These are phyloP conservation scores for Xestia sexstrigata DNA, from an alignment of 2,888 invertebrate genomes.

Conservation along the genomic window DNA sequence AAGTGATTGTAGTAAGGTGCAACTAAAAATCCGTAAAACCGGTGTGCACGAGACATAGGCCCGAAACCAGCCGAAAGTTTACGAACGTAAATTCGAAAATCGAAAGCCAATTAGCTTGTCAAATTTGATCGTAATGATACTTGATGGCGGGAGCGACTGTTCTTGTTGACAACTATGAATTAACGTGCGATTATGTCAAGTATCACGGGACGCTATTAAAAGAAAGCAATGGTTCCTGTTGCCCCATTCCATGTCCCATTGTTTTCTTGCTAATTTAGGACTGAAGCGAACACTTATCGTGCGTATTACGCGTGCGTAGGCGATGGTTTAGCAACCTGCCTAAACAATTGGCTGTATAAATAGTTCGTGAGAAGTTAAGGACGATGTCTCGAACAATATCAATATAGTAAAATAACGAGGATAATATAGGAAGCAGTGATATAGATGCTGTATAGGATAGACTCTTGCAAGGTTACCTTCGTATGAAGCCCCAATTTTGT, in stretches of 20 bases:
- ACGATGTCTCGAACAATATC: conserved; percentile 39
- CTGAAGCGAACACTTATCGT: conserved; percentile 66
- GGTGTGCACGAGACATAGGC: conserved; percentile 61
- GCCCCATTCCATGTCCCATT: conserved; percentile 64
- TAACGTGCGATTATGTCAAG: conserved; percentile 51
- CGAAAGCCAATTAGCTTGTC: conserved; percentile 72
- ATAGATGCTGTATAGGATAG: background rate
- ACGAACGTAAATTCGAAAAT: conserved; percentile 64
- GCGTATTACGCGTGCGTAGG: conserved; percentile 67
- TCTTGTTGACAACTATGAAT: conserved; percentile 66
- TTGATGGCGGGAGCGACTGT: conserved; percentile 60
- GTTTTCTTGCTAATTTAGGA: conserved; percentile 67
- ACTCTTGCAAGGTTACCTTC: background rate
- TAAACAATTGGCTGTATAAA: conserved; percentile 66
- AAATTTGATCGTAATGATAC: conserved; percentile 70
- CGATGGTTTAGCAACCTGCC: conserved; percentile 65
- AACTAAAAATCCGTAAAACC: conserved; percentile 73
- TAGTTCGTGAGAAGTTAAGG: conserved; percentile 57
- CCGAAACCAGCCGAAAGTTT: conserved; percentile 61
- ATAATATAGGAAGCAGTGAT: conserved; percentile 9
- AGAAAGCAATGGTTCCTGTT: conserved; percentile 49
- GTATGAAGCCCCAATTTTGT: background rate
- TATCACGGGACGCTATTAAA: conserved; percentile 49
- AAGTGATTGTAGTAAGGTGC: conserved; percentile 77
- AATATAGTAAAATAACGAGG: conserved; percentile 37